Percentiles rank a stretch among this genome's conserved stretches.
Evolutionary conservation across 2,797 vertebrate genomes (phyloP).

Genomic region (Cheirogaleus major): DNA sequence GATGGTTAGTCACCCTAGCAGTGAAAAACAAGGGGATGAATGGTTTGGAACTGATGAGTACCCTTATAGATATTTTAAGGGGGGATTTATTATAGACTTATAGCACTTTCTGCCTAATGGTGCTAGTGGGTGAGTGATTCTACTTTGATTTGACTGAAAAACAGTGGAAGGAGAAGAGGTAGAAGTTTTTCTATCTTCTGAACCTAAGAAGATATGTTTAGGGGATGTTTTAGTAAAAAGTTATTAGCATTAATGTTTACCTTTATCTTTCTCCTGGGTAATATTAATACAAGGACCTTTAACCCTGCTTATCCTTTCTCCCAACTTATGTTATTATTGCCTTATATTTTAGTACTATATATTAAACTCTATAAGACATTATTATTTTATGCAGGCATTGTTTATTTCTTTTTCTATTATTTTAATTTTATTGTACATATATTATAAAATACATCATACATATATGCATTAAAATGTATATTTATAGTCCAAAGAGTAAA

Average conservation of each 20-base stretch:
- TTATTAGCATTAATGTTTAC: not conserved
- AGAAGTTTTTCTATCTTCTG: not conserved
- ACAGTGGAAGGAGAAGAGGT: not conserved
- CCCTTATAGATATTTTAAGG: not conserved
- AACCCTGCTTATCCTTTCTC: not conserved
- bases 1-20: not conserved
- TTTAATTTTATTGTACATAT: not conserved
- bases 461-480: not conserved
- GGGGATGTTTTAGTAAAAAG: constrained; percentile 11
- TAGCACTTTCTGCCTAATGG: not conserved
- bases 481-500: not conserved
- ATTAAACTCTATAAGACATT: not conserved
- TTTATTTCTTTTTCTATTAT: not conserved
- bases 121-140: not conserved
- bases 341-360: constrained; percentile 5
- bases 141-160: constrained; percentile 34
- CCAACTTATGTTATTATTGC: not conserved
- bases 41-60: constrained; percentile 10
- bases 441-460: not conserved
- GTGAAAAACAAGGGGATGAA: not conserved
- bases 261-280: constrained; percentile 45
- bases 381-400: constrained; percentile 42
- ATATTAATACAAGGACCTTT: not conserved
- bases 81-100: constrained; percentile 23
- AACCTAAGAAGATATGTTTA: not conserved